phyloP scores from a whole-genome alignment of 2,113 vertebrate species.

The Ivindomyrus marchei region DNA sequence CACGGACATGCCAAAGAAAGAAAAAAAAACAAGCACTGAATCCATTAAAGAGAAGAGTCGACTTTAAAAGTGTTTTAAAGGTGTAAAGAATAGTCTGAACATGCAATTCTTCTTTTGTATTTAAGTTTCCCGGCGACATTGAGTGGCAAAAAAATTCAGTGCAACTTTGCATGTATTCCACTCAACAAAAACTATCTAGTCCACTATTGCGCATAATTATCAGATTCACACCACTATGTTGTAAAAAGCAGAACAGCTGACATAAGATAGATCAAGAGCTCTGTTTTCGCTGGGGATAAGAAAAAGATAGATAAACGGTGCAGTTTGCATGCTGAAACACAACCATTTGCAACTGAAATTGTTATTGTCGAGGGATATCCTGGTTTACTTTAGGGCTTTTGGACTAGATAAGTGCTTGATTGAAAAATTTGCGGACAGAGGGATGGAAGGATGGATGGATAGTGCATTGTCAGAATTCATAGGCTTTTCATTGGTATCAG shows the following conservation, averaged over 20 bases:
- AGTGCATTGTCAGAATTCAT: not conserved
- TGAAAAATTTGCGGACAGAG: not conserved
- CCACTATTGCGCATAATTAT: not conserved
- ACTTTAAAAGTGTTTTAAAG: not conserved
- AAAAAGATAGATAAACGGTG: not conserved
- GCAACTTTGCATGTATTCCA: not conserved
- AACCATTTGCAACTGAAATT: not conserved
- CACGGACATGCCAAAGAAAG: not conserved
- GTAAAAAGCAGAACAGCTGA: not conserved
- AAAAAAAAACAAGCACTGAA: not conserved
- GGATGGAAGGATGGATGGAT: not conserved
- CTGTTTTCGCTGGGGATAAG: not conserved
- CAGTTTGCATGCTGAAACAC: constrained; percentile 1
- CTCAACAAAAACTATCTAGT: not conserved
- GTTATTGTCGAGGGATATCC: not conserved
- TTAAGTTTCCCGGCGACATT: not conserved
- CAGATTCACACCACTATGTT: not conserved
- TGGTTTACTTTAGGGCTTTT: not conserved
- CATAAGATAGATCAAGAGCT: not conserved
- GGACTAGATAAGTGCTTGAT: not conserved
- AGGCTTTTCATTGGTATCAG: not conserved
- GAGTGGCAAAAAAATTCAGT: not conserved
- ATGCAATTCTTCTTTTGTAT: not conserved
- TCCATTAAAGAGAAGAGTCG: not conserved
- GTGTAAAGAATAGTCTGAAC: not conserved